A percentile compares a stretch with the other conserved stretches of the same genome.
phyloP scores from a whole-genome alignment of 1,140 invertebrate genomes.

The Caenorhabditis briggsae region DNA sequence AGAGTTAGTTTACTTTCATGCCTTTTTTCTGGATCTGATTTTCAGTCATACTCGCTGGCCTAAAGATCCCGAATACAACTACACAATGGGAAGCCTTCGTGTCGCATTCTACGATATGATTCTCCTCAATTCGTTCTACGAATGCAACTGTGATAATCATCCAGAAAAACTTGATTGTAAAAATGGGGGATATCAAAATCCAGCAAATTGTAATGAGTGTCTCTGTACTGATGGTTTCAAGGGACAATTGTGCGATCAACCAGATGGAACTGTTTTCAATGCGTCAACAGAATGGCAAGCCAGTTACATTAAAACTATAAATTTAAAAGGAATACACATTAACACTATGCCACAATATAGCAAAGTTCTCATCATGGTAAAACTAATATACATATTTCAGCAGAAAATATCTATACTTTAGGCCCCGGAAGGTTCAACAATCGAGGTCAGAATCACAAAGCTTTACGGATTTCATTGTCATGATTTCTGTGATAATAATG shows the following conservation, averaged over 20 bases:
- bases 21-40: neutral
- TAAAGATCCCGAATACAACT: constrained; percentile 35
- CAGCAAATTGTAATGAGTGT: constrained; percentile 16
- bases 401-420: neutral
- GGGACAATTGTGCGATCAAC: neutral
- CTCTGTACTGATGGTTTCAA: constrained; percentile 22
- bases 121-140: neutral
- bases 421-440: constrained; percentile 19
- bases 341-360: neutral
- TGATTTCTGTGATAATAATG: constrained; percentile 3
- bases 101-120: constrained; percentile 37
- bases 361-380: neutral
- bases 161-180: neutral
- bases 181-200: constrained; percentile 36
- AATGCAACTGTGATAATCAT: constrained; percentile 23
- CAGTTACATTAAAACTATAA: no score
- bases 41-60: neutral
- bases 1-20: neutral
- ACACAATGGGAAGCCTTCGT: constrained; percentile 30
- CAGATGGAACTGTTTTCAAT: neutral
- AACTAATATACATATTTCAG: neutral
- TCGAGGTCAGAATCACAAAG: neutral
- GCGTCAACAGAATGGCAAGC: neutral
- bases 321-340: neutral
- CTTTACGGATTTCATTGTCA: constrained; percentile 16